Conservation (phyloP, 2,797 vertebrate species). For the Pteropus rufus region DNA sequence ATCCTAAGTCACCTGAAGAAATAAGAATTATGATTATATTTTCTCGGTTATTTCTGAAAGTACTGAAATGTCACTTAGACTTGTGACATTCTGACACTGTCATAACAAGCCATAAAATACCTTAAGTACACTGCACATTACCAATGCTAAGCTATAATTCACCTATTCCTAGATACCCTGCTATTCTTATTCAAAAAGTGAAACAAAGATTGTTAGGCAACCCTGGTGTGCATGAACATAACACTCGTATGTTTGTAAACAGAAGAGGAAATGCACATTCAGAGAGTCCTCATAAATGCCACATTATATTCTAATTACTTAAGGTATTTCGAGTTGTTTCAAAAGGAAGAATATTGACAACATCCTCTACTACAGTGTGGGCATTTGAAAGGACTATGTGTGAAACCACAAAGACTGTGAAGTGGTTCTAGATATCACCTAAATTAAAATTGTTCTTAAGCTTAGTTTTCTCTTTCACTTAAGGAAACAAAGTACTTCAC, state of each 20-base stretch:
- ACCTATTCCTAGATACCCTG: background rate
- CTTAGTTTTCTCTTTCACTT: background rate
- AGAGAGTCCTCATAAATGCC: background rate
- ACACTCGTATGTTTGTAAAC: background rate
- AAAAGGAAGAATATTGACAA: background rate
- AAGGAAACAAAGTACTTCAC: background rate
- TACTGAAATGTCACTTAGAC: conserved; percentile 54
- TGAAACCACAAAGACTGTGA: background rate
- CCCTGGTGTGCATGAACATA: background rate
- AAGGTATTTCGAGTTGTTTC: conserved; percentile 12
- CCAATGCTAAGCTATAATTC: background rate
- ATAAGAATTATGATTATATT: conserved; percentile 60
- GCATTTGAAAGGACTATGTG: background rate
- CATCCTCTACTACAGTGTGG: background rate
- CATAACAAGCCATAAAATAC: conserved; percentile 38
- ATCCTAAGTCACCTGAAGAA: conserved; percentile 63
- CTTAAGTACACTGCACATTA: background rate
- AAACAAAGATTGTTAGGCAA: background rate
- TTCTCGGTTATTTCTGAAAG: conserved; percentile 60
- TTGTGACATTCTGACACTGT: conserved; percentile 51
- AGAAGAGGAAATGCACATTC: background rate
- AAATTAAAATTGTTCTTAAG: conserved; percentile 4
- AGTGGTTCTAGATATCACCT: background rate
- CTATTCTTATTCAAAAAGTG: conserved; percentile 14
- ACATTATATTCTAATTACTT: background rate